These are phyloP conservation scores for Limonius californicus DNA, from an alignment of 1,140 invertebrate genomes.

Conservation along the genomic window DNA sequence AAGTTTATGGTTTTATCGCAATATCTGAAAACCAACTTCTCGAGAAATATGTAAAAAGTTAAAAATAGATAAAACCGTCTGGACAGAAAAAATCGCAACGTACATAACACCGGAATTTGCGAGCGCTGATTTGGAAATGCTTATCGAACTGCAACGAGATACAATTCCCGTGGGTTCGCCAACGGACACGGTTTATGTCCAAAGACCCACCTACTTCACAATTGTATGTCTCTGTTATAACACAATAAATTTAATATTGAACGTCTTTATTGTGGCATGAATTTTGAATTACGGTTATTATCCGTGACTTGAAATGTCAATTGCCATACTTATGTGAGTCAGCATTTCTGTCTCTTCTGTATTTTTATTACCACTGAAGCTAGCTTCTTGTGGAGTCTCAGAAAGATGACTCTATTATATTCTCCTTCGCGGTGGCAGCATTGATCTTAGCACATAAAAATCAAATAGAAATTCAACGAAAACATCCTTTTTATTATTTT, in stretches of 20 bases:
- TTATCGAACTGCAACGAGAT: not conserved
- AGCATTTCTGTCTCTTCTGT: not conserved
- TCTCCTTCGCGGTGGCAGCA: too few species aligned
- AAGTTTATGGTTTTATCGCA: too few species aligned
- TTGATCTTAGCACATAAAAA: too few species aligned
- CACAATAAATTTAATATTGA: not conserved
- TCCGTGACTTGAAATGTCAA: not conserved
- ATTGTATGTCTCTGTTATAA: not conserved
- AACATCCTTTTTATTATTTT: too few species aligned
- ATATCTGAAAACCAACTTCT: conserved; percentile 16
- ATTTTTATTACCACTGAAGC: too few species aligned
- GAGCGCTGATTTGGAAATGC: not conserved
- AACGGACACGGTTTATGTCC: not conserved
- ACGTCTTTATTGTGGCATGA: not conserved
- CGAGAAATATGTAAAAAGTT: conserved; percentile 9
- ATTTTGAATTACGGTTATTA: not conserved
- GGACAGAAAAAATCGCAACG: too few species aligned
- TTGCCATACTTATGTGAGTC: not conserved
- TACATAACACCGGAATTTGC: not conserved
- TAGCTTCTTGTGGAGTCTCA: too few species aligned
- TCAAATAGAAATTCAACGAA: too few species aligned
- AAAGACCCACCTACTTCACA: not conserved
- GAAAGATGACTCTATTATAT: too few species aligned
- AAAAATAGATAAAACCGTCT: not conserved
- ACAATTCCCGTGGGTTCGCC: not conserved